Evolutionary conservation across 2,113 vertebrate genomes (phyloP).

Genomic region (Thymallus thymallus): DNA sequence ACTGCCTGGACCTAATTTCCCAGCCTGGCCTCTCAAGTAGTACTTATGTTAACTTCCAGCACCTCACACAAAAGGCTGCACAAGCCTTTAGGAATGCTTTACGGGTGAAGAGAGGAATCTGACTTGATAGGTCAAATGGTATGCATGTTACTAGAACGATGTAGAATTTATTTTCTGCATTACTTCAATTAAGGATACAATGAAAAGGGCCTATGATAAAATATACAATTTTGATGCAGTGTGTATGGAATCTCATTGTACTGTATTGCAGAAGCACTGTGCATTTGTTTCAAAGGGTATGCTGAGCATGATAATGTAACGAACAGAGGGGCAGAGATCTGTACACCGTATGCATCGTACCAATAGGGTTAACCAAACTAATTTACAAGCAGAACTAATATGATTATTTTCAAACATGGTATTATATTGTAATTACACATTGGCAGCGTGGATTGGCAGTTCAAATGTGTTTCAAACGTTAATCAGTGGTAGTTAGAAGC

Average conservation of each 20-base stretch:
- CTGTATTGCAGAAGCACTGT: too few relatives aligned
- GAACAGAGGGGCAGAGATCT: too few relatives aligned
- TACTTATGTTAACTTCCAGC: conserved; percentile 70
- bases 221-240: too few relatives aligned
- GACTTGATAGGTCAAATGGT: conserved; percentile 61
- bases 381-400: background rate
- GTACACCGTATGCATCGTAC: too few relatives aligned
- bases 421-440: background rate
- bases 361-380: too few relatives aligned
- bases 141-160: conserved; percentile 36
- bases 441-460: background rate
- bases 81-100: conserved; percentile 71
- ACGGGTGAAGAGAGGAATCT: conserved; percentile 61
- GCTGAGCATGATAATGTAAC: background rate
- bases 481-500: background rate
- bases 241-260: too few relatives aligned
- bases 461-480: background rate
- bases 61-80: conserved; percentile 64
- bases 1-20: conserved; percentile 68
- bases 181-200: background rate
- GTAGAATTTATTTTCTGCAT: background rate
- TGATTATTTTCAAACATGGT: background rate
- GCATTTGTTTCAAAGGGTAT: background rate
- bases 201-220: background rate
- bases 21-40: conserved; percentile 44